A percentile compares a stretch with the other conserved stretches of the same genome.
Conservation (phyloP, 2,888 invertebrate genomes). For the Ethmia dodecea region DNA sequence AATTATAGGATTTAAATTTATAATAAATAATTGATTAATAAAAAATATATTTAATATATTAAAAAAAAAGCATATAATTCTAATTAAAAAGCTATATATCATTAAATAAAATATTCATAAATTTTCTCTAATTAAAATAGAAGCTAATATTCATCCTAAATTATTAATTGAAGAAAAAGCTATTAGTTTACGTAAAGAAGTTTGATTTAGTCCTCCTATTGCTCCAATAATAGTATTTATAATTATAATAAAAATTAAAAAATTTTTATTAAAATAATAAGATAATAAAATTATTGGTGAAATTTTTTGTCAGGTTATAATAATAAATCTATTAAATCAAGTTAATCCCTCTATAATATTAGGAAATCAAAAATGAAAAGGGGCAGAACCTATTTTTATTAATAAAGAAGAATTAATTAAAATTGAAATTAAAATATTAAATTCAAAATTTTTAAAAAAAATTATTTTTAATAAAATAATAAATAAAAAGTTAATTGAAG, state of each 20-base stretch:
- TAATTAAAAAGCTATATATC: conserved; percentile 61
- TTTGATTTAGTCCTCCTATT: conserved; percentile 74
- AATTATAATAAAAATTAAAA: conserved; percentile 61
- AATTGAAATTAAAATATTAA: conserved; percentile 37
- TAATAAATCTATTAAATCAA: conserved; percentile 74
- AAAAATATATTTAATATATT: conserved; percentile 63
- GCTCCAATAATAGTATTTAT: conserved; percentile 65
- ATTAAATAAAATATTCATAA: conserved; percentile 64
- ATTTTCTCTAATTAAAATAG: conserved; percentile 61
- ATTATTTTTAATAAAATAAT: conserved; percentile 56
- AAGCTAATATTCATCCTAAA: conserved; percentile 74
- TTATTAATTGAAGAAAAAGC: conserved; percentile 81
- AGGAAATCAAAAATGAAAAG: conserved; percentile 79
- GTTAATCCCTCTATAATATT: conserved; percentile 76
- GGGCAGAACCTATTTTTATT: conserved; percentile 77
- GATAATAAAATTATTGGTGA: conserved; percentile 76
- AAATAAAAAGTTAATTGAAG: conserved; percentile 75
- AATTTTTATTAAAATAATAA: conserved; percentile 57
- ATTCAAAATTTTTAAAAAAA: conserved; percentile 45
- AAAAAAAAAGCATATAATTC: conserved; percentile 62
- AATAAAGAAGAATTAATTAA: conserved; percentile 60
- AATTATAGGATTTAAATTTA: conserved; percentile 48
- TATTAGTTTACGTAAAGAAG: conserved; percentile 76
- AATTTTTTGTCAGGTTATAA: conserved; percentile 82
- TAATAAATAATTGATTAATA: conserved; percentile 71